These are phyloP conservation scores for Zaprionus davidi DNA, from an alignment of 1,140 invertebrate species.

Conservation along the genomic window DNA sequence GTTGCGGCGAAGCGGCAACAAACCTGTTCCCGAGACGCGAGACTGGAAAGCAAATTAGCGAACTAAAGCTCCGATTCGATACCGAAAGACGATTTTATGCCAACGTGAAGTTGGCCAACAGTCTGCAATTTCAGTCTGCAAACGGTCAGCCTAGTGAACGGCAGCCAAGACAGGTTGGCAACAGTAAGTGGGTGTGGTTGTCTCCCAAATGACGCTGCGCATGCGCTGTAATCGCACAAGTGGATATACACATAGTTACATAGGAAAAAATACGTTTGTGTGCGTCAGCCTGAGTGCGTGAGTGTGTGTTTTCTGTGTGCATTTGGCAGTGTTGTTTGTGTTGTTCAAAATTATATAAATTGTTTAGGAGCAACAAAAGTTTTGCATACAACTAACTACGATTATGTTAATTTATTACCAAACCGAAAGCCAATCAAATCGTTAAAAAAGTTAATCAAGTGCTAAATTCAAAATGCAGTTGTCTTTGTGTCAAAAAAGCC, in stretches of 20 bases:
- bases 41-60: slow-evolving; percentile 70
- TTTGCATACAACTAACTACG: slow-evolving; percentile 31
- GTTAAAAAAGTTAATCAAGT: slow-evolving; percentile 9
- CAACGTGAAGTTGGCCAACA: slow-evolving; percentile 78
- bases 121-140: slow-evolving; percentile 83
- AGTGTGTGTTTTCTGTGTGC: slow-evolving; percentile 12
- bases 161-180: slow-evolving; percentile 72
- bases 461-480: slow-evolving; percentile 28
- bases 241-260: slow-evolving; percentile 45
- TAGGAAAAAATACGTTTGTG: slow-evolving; percentile 12
- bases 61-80: slow-evolving; percentile 56
- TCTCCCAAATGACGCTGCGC: slow-evolving; percentile 29
- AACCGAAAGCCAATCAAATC: slow-evolving; percentile 15
- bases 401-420: slow-evolving; percentile 14
- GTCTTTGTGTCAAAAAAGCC: slow-evolving; percentile 38
- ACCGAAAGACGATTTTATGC: slow-evolving; percentile 63
- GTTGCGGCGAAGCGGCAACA: slow-evolving; percentile 61
- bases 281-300: slow-evolving; percentile 3
- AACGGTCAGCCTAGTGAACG: slow-evolving; percentile 82
- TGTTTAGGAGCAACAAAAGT: slow-evolving; percentile 54
- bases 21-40: slow-evolving; percentile 64
- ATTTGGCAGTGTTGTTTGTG: slow-evolving; percentile 44
- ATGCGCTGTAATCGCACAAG: slow-evolving; percentile 53
- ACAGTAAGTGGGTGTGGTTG: slow-evolving; percentile 71
- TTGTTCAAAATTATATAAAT: slow-evolving; percentile 53